Conservation (phyloP, 2,888 invertebrate genomes). For the Isotomurus palustris region DNA sequence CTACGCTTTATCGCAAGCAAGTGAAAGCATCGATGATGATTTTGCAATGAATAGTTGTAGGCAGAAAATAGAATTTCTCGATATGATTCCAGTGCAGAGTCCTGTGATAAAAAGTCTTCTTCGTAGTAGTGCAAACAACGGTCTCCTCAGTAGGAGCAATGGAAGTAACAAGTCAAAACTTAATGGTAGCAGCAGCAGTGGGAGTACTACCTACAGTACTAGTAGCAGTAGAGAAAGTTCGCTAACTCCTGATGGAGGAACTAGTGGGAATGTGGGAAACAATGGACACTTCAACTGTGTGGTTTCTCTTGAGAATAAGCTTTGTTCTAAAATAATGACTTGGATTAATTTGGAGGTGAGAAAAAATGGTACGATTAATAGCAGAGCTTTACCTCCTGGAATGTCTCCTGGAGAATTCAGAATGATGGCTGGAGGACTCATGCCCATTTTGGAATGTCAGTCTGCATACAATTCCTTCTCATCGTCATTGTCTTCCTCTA, state of each 20-base stretch:
- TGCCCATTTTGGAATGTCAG: background rate
- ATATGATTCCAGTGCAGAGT: conserved; percentile 28
- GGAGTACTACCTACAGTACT: background rate
- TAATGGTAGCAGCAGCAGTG: background rate
- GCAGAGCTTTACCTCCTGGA: conserved; percentile 6
- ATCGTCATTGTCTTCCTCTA: conserved; percentile 7
- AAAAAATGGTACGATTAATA: conserved; percentile 22
- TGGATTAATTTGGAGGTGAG: conserved; percentile 44
- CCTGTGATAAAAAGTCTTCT: conserved; percentile 27
- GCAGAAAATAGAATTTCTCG: conserved; percentile 8
- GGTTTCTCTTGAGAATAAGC: conserved; percentile 13
- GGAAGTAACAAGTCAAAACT: background rate
- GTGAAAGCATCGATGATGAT: background rate
- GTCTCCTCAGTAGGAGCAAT: too few species aligned
- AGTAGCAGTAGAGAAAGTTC: background rate
- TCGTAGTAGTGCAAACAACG: too few species aligned
- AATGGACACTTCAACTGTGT: background rate
- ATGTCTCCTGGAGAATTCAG: conserved; percentile 13
- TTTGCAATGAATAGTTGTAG: conserved; percentile 11
- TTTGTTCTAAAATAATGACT: conserved; percentile 42
- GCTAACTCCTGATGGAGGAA: background rate
- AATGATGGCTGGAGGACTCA: conserved; percentile 10
- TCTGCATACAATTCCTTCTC: too few species aligned
- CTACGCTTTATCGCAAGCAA: background rate
- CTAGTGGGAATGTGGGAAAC: background rate